Evolutionary conservation across 2,797 vertebrate genomes (phyloP), one percentile per base, ranked within the genome.

Genomic region (Ciconia nigra): DNA sequence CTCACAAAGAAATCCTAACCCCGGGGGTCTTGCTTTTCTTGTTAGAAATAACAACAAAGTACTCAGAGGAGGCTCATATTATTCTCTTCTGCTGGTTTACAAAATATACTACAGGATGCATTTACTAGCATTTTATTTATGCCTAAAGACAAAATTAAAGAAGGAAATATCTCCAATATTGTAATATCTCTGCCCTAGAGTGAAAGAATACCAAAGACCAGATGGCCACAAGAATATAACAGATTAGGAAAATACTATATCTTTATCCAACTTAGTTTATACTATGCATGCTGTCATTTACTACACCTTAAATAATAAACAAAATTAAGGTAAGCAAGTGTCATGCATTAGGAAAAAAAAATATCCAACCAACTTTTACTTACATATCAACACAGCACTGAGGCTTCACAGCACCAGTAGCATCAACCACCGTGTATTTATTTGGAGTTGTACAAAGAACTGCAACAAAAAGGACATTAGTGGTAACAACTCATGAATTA

Each of bases 331-430:
- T 42, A 84, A 89, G n/a, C 31, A 85, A 78, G 55, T 31, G 11
- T 54, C 8, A 4, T 29, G 10, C 7, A 59, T 71, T 18, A 65
- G 35, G 19, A 33, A 58, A 39, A 62, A 14, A 70, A 14, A 3
- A 9, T 61, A 12, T 1, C 1, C 25, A 92, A 77, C 3, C n/a
- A 71, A 29, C 42, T 88, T 96, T 67, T 97, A 99, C 99, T 99
- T 97, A 99, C 99, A 99, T 99, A 98, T 99, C 99, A 97, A 99
- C 98, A 96, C 99, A 99, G 97, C 99, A 99, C 95, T 99, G 99
- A 94, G 99, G 99, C 97, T 99, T 99, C 97, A 99, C 99, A 20
- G 99, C 99, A 96, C 99, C 99, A 8, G 99, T 99, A 95, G 99
- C 98, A 89, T 99, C 99, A 91, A 99, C 99, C 97, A 99, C 99